These are phyloP conservation scores for Rhea americana DNA, from an alignment of 2,113 vertebrate species.

Conservation along the genomic window DNA sequence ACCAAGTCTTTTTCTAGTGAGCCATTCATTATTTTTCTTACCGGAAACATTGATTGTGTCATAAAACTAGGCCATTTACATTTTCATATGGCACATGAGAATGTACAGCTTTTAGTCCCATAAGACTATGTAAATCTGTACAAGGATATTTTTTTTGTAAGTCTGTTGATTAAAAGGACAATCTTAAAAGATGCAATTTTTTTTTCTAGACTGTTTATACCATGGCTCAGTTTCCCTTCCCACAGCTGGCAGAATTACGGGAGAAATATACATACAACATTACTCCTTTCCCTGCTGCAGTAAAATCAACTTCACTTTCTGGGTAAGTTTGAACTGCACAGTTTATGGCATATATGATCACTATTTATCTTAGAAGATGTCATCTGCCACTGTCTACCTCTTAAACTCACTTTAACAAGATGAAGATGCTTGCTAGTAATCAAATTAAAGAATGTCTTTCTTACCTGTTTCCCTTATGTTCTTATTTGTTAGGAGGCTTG, in stretches of 20 bases:
- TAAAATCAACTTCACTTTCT: conserved; percentile 81
- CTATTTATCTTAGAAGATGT: background rate
- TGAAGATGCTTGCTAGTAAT: background rate
- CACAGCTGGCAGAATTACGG: conserved; percentile 92
- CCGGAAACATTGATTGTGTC: background rate
- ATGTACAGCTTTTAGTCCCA: background rate
- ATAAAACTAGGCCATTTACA: background rate
- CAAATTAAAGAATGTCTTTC: background rate
- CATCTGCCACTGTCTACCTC: background rate
- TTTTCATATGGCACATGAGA: background rate
- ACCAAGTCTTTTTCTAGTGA: background rate
- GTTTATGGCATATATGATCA: background rate
- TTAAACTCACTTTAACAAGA: background rate
- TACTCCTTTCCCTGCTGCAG: conserved; percentile 92
- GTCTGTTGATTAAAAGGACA: background rate
- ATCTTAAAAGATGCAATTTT: background rate
- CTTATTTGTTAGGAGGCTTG: conserved; percentile 72
- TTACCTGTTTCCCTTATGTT: conserved; percentile 11
- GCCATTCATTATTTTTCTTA: background rate
- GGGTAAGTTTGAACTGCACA: conserved; percentile 77
- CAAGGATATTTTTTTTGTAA: background rate
- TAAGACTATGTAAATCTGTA: background rate
- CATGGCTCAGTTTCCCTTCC: conserved; percentile 95
- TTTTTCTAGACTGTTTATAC: conserved; percentile 90
- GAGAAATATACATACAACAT: conserved; percentile 99